A percentile compares a stretch with the other conserved stretches of the same genome.
Conservation (phyloP, 2,113 vertebrate species). For the Thunnus thynnus region DNA sequence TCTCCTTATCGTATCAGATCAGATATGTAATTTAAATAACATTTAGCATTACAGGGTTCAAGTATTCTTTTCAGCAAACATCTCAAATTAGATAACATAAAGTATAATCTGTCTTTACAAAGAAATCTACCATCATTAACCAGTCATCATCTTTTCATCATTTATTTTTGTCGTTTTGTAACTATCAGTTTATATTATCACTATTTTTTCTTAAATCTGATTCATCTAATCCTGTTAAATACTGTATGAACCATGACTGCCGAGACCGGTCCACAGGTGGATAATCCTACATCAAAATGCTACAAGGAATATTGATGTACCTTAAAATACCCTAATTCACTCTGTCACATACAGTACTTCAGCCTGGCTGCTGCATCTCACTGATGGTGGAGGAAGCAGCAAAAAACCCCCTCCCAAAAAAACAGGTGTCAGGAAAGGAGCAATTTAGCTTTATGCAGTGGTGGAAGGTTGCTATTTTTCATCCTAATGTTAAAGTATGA, state of each 20-base stretch:
- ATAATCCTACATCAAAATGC: slow-evolving; percentile 50
- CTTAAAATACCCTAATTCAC: slow-evolving; percentile 20
- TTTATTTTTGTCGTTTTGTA: not conserved
- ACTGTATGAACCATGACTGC: slow-evolving; percentile 24
- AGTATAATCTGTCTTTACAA: not conserved
- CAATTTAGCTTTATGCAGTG: slow-evolving; percentile 11
- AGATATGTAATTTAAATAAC: not conserved
- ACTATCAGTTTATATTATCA: slow-evolving; percentile 21
- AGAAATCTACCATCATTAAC: not conserved
- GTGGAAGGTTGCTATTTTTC: slow-evolving; percentile 34
- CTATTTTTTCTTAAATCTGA: slow-evolving; percentile 31
- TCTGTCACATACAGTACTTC: not conserved
- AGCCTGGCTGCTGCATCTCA: not conserved
- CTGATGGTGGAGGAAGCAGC: not conserved
- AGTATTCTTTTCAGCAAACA: not conserved
- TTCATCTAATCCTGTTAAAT: slow-evolving; percentile 44
- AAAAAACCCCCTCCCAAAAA: not conserved
- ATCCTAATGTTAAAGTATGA: slow-evolving; percentile 52
- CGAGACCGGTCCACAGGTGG: slow-evolving; percentile 6
- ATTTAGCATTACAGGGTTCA: not conserved
- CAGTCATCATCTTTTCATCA: not conserved
- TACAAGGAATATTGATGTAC: slow-evolving; percentile 27
- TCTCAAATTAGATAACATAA: no score
- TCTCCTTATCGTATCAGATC: slow-evolving; percentile 3
- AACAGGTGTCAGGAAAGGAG: not conserved